Evolutionary conservation across 53 echinoderm and acorn worm genomes (phyloP).

Genomic region (Paracentrotus lividus): DNA sequence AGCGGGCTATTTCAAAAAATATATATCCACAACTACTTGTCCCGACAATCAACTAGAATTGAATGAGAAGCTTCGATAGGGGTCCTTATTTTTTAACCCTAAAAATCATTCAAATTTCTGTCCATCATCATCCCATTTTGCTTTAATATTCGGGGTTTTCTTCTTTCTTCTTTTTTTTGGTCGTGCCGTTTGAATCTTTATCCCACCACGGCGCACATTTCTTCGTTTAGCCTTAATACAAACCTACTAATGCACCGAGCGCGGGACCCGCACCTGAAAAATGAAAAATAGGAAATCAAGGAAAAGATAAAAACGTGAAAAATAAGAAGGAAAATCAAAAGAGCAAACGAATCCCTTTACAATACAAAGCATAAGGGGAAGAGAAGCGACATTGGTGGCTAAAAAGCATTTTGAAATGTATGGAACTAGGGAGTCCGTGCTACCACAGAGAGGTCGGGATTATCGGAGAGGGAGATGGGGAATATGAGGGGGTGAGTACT

Average conservation of each 20-base stretch:
- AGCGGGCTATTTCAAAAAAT: conserved; percentile 46
- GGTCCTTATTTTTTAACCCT: conserved; percentile 54
- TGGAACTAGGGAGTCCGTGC: neutral
- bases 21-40: conserved; percentile 60
- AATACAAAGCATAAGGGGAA: neutral
- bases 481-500: neutral
- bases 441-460: conserved; percentile 10
- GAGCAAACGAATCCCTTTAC: conserved; percentile 50
- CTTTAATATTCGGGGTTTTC: conserved; percentile 46
- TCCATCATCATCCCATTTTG: conserved; percentile 44
- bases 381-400: neutral
- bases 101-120: conserved; percentile 41
- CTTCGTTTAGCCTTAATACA: conserved; percentile 53
- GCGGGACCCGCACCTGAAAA: conserved; percentile 39
- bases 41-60: conserved; percentile 48
- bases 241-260: conserved; percentile 48
- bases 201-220: neutral
- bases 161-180: too few relatives aligned
- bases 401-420: neutral
- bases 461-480: conserved; percentile 33
- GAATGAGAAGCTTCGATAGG: conserved; percentile 20
- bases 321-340: conserved; percentile 63
- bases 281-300: neutral
- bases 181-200: conserved; percentile 44
- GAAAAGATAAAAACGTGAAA: conserved; percentile 35